A percentile compares a stretch with the other conserved stretches of the same genome.
Conservation (phyloP, 2,888 invertebrate genomes). For the Apoda limacodes region DNA sequence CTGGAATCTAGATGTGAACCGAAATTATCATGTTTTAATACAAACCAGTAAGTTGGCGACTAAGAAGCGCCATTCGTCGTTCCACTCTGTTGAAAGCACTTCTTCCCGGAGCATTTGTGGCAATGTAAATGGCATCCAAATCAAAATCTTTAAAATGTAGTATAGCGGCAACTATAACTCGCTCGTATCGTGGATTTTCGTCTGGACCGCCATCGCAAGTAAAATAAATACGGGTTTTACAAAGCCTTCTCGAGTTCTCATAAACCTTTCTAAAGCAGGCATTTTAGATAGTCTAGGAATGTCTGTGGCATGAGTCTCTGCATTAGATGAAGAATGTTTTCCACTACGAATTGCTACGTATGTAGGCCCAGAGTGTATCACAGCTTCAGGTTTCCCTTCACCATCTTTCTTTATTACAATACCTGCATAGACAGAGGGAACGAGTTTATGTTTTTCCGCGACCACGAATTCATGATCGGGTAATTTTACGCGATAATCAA, state of each 20-base stretch:
- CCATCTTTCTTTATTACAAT: no score
- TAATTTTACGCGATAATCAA: constrained; percentile 10
- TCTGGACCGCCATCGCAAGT: no score
- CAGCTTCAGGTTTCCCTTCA: constrained; percentile 11
- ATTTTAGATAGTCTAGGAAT: constrained; percentile 9
- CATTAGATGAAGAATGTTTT: constrained; percentile 2
- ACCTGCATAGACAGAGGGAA: no score
- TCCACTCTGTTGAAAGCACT: no score
- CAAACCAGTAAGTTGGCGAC: constrained; percentile 11
- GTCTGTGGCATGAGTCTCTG: constrained; percentile 8
- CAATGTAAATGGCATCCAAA: no score
- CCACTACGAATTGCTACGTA: constrained; percentile 7
- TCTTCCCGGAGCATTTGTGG: no score
- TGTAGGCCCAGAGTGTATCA: constrained; percentile 9
- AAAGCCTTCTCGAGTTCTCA: no score
- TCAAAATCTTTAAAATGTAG: constrained; percentile 20
- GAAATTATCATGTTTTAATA: constrained; percentile 3
- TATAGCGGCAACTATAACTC: constrained; percentile 12
- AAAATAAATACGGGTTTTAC: no score
- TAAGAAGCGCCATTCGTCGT: no score
- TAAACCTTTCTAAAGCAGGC: constrained; percentile 7
- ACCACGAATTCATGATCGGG: constrained; percentile 12
- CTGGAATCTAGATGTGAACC: no score
- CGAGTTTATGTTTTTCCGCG: constrained; percentile 12
- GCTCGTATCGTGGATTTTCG: no score